phyloP scores from a whole-genome alignment of 2,797 vertebrate genomes.

The Pyrocephalus nanus region DNA sequence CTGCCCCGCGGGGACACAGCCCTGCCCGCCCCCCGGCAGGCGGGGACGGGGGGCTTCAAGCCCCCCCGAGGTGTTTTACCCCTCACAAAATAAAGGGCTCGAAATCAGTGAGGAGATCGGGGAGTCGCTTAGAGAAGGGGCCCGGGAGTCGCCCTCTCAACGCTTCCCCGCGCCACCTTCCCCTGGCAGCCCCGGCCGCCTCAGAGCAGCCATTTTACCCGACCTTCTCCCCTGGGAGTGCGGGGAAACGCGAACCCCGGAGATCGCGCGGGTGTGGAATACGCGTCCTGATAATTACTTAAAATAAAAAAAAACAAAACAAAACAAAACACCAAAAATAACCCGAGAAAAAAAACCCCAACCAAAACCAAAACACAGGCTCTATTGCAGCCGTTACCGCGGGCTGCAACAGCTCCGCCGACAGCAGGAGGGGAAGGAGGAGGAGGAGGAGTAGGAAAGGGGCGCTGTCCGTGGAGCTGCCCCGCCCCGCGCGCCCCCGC shows the following conservation, averaged over 20 bases:
- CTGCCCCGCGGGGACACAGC: background rate
- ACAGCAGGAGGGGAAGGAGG: too few species aligned
- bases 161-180: background rate
- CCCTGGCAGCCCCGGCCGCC: background rate
- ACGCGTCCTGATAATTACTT: fast-evolving
- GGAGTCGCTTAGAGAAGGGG: background rate
- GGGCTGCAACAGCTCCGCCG: fast-evolving
- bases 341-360: too few species aligned
- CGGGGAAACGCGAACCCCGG: background rate
- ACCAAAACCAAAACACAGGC: too few species aligned
- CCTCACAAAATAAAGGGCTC: too few species aligned
- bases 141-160: background rate
- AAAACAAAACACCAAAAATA: fast-evolving
- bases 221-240: too few species aligned
- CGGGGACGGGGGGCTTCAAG: background rate
- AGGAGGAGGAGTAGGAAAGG: too few species aligned
- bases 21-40: background rate
- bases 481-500: too few species aligned
- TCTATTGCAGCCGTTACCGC: fast-evolving
- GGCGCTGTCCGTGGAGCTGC: fast-evolving
- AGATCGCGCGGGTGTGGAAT: too few species aligned
- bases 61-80: fast-evolving
- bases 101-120: too few species aligned
- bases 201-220: background rate
- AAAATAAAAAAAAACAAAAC: too few species aligned